These are phyloP conservation scores for Kradibia gibbosae DNA, from an alignment of 1,140 invertebrate genomes.

Conservation along the genomic window DNA sequence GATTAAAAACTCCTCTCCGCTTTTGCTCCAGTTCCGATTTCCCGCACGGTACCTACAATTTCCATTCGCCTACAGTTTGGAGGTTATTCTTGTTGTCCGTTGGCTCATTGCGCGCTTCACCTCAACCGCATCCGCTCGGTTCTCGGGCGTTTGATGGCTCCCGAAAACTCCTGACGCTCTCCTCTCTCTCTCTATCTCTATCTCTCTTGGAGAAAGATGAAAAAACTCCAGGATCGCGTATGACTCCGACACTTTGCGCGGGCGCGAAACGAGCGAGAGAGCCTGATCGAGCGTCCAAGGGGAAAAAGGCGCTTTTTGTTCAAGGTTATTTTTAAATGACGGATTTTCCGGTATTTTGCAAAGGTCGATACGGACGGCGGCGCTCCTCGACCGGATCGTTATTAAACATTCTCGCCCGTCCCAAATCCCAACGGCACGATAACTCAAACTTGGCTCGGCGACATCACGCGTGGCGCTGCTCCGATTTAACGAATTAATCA, in stretches of 20 bases:
- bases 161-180: too few relatives aligned
- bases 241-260: neutral
- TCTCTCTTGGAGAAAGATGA: neutral
- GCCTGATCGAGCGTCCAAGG: neutral
- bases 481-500: neutral
- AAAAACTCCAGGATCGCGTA: neutral
- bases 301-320: neutral
- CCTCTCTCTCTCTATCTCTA: neutral
- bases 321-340: slow-evolving; percentile 8
- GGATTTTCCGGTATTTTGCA: neutral
- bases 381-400: neutral
- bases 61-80: neutral
- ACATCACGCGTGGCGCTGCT: neutral
- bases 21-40: neutral
- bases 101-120: slow-evolving; percentile 10
- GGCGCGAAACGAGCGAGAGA: neutral
- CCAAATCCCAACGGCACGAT: neutral
- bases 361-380: neutral
- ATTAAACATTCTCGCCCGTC: neutral
- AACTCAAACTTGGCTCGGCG: neutral
- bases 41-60: neutral
- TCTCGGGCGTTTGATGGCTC: neutral
- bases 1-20: neutral
- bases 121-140: neutral
- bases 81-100: slow-evolving; percentile 24